A percentile compares a stretch with the other conserved stretches of the same genome.
phyloP scores from a whole-genome alignment of 2,797 vertebrate genomes.

The Sebastes minor region DNA sequence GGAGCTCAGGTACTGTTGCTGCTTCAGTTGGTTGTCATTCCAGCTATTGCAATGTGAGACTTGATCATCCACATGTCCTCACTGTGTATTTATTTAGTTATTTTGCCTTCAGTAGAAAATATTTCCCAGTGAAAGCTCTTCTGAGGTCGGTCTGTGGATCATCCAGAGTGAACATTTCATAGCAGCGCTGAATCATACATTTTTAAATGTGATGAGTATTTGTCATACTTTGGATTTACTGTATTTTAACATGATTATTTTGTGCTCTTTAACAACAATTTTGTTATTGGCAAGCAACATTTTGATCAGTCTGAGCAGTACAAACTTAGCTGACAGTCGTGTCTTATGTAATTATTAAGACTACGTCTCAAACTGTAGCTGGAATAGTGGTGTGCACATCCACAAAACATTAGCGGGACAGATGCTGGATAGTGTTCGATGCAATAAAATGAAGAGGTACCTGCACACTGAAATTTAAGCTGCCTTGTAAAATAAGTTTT shows the following conservation, averaged over 20 bases:
- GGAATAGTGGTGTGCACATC: not conserved
- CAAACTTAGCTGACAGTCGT: not conserved
- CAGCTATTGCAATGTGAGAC: not conserved
- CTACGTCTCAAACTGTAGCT: not conserved
- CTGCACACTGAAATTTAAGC: not conserved
- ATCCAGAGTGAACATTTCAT: not conserved
- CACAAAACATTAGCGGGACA: not conserved
- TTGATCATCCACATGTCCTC: not conserved
- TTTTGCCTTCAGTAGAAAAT: not conserved
- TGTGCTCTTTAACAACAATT: not conserved
- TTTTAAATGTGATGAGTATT: not conserved
- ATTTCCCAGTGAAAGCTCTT: not conserved
- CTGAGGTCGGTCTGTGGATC: not conserved
- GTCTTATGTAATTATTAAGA: not conserved
- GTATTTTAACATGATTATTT: not conserved
- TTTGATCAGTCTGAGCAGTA: not conserved
- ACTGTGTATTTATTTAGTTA: not conserved
- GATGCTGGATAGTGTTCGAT: not conserved
- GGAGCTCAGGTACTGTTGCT: constrained; percentile 84
- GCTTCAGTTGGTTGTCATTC: not conserved
- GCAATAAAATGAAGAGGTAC: not conserved
- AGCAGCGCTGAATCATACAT: not conserved
- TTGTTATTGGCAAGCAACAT: not conserved
- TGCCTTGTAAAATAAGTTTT: not conserved
- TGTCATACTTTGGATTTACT: not conserved